Base-by-base conservation (phyloP, 2,797 vertebrate species). In the Rhabdomys pumilio region DNA sequence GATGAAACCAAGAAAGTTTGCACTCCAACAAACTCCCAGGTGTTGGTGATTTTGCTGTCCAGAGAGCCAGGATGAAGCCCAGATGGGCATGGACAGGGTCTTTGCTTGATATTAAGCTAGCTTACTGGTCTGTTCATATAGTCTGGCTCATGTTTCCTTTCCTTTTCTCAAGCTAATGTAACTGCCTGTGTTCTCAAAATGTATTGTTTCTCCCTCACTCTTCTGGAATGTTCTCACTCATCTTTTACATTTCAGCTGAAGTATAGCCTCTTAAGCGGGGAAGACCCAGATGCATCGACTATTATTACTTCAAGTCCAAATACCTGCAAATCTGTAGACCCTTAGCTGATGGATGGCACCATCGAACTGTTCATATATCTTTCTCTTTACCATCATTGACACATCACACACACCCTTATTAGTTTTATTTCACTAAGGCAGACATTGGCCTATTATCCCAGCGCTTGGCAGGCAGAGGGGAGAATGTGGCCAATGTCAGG, bases 281-380 rank as follows among this genome's bases (percentile, higher is more conserved):
- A 13, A 65, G 41, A 3, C 12, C 55, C 0, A 2, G 1, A 11
- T 11, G 38, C 73, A 2, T 47, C 22, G 3, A 3, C 34, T 38
- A 38, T 38, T 19, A 2, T 59, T 80, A 47, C 13, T 53, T 19
- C 10, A 44, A 15, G 34, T 67, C 73, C 24, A 4, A 55, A n/a
- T 53, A 4, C 34, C 20, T 3, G 0, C 0, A 24, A 20, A 34
- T 61, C 17, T 47, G 0, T 0, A 7, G 6, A 4, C 0, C 31
- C 38, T 53, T 22, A 53, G 10, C 19, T 55, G 24, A 3, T 41
- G 20, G 24, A 3, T 41, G 20, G 19, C 31, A 3, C 41, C 13
- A 22, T 12, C 17, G 31, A 4, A 38, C 57, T 38, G 65, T 41
- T n/a, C 14, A 0, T 2, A 26, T 7, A 17, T 34, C 72, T 89